Evolutionary conservation across 2,113 vertebrate genomes (phyloP).

Genomic region (Apus apus): DNA sequence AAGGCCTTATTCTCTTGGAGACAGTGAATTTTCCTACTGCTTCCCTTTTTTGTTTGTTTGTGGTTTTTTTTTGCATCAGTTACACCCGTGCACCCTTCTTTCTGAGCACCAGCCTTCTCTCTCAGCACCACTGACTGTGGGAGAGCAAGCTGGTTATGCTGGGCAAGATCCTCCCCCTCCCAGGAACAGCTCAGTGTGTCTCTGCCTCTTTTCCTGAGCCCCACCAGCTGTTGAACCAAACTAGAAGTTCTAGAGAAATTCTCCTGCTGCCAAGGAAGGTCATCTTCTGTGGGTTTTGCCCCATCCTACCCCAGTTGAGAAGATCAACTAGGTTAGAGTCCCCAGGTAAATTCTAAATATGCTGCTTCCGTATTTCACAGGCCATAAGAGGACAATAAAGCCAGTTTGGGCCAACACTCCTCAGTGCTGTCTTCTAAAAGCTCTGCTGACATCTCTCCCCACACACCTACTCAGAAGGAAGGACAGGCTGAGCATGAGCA

Average conservation of each 20-base stretch:
- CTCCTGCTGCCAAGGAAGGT: background rate
- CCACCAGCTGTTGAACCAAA: background rate
- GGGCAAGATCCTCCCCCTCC: background rate
- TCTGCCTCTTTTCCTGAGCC: background rate
- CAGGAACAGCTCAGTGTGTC: background rate
- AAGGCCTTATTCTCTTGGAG: background rate
- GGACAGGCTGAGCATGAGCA: background rate
- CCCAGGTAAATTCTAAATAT: background rate
- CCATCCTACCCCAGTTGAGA: background rate
- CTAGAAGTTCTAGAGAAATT: background rate
- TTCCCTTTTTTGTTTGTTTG: background rate
- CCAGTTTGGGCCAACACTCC: background rate
- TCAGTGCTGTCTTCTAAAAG: background rate
- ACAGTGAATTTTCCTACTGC: accelerated
- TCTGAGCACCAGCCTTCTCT: background rate
- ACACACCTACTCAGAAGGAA: background rate
- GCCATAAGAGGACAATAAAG: background rate
- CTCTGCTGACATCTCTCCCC: background rate
- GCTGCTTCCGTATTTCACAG: background rate
- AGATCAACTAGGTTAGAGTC: background rate
- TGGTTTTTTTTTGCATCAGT: background rate
- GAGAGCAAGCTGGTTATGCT: background rate
- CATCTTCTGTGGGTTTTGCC: background rate
- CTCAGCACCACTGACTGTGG: background rate
- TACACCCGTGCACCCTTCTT: background rate